Evolutionary conservation across 2,888 invertebrate species (phyloP), one percentile per base, ranked within the genome.

Genomic region (Nowickia ferox): DNA sequence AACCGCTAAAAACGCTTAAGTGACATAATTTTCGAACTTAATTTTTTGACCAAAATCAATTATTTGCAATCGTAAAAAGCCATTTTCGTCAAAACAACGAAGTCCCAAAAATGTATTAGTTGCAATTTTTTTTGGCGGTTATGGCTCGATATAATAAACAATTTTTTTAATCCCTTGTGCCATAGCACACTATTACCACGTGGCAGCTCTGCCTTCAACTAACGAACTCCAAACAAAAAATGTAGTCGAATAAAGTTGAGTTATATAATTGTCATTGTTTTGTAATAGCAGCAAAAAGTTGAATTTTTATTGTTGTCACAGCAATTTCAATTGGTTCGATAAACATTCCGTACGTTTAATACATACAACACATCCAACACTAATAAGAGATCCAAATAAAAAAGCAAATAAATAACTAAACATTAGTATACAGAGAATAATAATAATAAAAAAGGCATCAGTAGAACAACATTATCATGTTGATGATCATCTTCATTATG

Each of bases 251-350:
- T 80, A 44, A 66, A 72, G 71, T 86, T 72, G 55, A 83, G 81
- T 86, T 86, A 86, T 86, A 86, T 86, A 86, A 86, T 79, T 86
- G 82, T 84, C 87, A 84, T 80, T 87, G 83, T 79, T 84, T 84
- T 86, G 85, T 74, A 83, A 83, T 79, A 79, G 69, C 66, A 83
- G 72, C 85, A 87, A 88, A 88, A 90, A 91, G 88, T 88, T 90
- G 91, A 89, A 91, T 90, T 91, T 91, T 91, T 91, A 91, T 91
- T 91, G 91, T 91, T 90, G 91, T 91, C 91, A 91, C 91, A 91
- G 91, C 91, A 91, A 90, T 91, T 91, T 91, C 91, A 91, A 91
- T 91, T 91, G 91, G 90, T 90, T 91, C 90, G 91, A 90, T 91
- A 90, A 90, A 87, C 87, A 87, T 87, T 87, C 87, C 87, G 77